Evolutionary conservation across 1,140 invertebrate species (phyloP), one percentile per base, ranked within the genome.

Genomic region (Neomicropteryx cornuta): DNA sequence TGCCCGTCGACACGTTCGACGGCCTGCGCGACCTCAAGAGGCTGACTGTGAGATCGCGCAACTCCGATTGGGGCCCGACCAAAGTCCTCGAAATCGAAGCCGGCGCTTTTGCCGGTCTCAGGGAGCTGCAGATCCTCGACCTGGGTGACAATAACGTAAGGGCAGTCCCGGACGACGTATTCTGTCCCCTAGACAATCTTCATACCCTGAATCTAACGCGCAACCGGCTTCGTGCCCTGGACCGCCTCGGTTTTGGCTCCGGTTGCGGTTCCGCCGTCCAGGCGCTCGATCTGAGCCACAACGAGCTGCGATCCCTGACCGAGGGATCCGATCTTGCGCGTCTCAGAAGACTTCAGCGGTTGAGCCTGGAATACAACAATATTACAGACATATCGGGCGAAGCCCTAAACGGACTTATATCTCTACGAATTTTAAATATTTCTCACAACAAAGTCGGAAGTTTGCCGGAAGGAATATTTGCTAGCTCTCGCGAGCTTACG

Each of bases 181-280:
- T 90, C 36, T 90, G 87, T 54, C 72, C 77, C 3, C 62, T 94
- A 39, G 71, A 73, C 33, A 85, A 83, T 51, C 65, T 95, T 4
- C 83, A 84, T 50, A 73, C 77, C 33, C 65, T 95, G 17, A 92
- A 94, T 66, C 68, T 91, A 41, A 89, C 86, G 6, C 70, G 75
- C 17, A 91, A 92, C 60, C 75, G 77, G 47, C 76, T 93, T 42
- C 70, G 72, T 31, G 78, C 79, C 27, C 66, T 86, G 5, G 76
- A 80, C 21, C 74, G 83, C 42, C 66, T 89, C 36, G 85, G 86
- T 5, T 74, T 85, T 49, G 72, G 69, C 27, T 66, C 68, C 49
- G 68, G 65, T 33, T 71, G 70, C 41, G 62, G 68, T 32, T 65
- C 75, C 30, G 67, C 68, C 46, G 68, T 91, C 20, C 72, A 79